Evolutionary conservation across 2,797 vertebrate genomes (phyloP).

Genomic region (Pangasius krempfi): DNA sequence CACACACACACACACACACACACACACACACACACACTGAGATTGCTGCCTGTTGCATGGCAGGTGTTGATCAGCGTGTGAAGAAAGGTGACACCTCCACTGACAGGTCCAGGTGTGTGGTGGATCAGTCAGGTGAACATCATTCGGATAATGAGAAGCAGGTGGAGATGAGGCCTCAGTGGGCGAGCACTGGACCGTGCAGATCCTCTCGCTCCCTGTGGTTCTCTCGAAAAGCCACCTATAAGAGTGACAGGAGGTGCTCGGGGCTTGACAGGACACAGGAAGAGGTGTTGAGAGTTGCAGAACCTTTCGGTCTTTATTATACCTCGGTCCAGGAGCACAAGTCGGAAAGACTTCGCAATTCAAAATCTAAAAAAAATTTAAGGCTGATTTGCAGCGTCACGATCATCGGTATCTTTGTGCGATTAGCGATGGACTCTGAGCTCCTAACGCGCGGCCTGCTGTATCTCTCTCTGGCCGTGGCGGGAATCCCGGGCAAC

Average conservation of each 20-base stretch:
- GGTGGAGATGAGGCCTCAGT: constrained; percentile 53
- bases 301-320: neutral
- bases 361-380: neutral
- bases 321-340: neutral
- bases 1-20: neutral
- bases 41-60: neutral
- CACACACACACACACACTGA: neutral
- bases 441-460: constrained; percentile 66
- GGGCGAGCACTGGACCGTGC: constrained; percentile 66
- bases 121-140: constrained; percentile 73
- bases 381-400: neutral
- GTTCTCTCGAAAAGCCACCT: neutral
- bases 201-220: constrained; percentile 40
- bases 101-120: constrained; percentile 32
- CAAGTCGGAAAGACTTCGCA: neutral
- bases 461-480: constrained; percentile 71
- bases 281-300: neutral
- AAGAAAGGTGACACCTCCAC: neutral
- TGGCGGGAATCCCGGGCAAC: constrained; percentile 74
- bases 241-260: constrained; percentile 29
- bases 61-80: neutral
- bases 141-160: constrained; percentile 73
- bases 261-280: neutral
- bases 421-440: constrained; percentile 63
- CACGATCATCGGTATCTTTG: neutral